A percentile compares a stretch with the other conserved stretches of the same genome.
These are phyloP conservation scores for Leptinotarsa peninsularis DNA, from an alignment of 2,888 invertebrate species.

Conservation along the genomic window DNA sequence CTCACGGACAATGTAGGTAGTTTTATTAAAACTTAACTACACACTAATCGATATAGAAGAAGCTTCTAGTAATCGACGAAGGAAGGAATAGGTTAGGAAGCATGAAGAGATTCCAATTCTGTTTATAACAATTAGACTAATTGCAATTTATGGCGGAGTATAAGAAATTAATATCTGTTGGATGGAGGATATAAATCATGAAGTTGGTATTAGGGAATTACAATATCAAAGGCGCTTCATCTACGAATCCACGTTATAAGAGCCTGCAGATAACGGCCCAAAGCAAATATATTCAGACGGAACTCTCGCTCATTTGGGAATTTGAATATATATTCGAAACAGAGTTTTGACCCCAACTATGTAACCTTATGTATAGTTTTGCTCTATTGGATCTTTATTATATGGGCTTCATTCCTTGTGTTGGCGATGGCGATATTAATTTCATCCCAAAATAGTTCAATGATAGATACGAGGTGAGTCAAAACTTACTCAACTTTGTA, in stretches of 20 bases:
- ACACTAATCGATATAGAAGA: not conserved
- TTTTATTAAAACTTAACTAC: not conserved
- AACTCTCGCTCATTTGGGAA: slow-evolving; percentile 63
- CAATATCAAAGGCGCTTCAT: slow-evolving; percentile 66
- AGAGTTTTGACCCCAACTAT: slow-evolving; percentile 58
- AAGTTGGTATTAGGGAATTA: slow-evolving; percentile 64
- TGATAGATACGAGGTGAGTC: no score
- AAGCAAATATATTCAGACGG: slow-evolving; percentile 59
- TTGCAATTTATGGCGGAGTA: slow-evolving; percentile 50
- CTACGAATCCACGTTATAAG: slow-evolving; percentile 63
- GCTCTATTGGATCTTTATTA: slow-evolving; percentile 60
- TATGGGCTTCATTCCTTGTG: slow-evolving; percentile 33
- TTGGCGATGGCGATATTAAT: slow-evolving; percentile 8
- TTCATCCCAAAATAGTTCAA: not conserved
- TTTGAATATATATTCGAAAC: slow-evolving; percentile 63
- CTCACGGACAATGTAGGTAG: no score
- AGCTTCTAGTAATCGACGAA: slow-evolving; percentile 5
- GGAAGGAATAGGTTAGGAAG: slow-evolving; percentile 5
- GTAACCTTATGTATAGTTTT: slow-evolving; percentile 56
- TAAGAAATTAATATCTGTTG: slow-evolving; percentile 55
- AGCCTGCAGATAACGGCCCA: slow-evolving; percentile 62
- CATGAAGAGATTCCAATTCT: slow-evolving; percentile 34
- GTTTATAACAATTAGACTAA: slow-evolving; percentile 50
- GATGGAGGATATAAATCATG: slow-evolving; percentile 64
- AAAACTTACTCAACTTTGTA: no score